Percentiles rank a stretch among this genome's conserved stretches.
Conservation (phyloP, 2,113 vertebrate genomes). For the Camelus bactrianus region DNA sequence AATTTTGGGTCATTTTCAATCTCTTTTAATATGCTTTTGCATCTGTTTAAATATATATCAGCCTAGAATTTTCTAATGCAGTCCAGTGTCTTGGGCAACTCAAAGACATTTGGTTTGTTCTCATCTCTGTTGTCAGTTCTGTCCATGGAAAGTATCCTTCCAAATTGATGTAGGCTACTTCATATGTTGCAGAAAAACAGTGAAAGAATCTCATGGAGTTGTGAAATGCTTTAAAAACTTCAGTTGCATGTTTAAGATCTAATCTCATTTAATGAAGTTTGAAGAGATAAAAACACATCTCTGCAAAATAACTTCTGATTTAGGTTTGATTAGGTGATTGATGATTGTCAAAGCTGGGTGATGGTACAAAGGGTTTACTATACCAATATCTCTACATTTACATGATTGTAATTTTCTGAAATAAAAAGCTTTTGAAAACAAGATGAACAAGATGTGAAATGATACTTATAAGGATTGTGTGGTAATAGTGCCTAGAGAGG, state of each 20-base stretch:
- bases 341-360: background rate
- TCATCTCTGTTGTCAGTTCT: background rate
- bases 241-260: background rate
- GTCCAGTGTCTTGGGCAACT: background rate
- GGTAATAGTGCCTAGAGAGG: background rate
- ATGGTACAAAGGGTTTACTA: background rate
- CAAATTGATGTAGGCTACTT: too few relatives aligned
- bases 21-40: constrained; percentile 15
- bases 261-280: background rate
- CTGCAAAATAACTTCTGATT: background rate
- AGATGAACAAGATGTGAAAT: background rate
- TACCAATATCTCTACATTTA: background rate
- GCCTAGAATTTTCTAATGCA: background rate
- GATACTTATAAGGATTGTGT: background rate
- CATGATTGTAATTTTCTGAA: constrained; percentile 15
- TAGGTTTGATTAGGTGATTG: background rate
- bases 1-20: constrained; percentile 14
- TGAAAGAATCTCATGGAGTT: background rate
- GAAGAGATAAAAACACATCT: background rate
- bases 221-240: background rate
- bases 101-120: background rate
- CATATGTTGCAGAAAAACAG: background rate
- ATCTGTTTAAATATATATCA: background rate
- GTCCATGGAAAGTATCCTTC: background rate
- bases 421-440: background rate